A percentile compares a stretch with the other conserved stretches of the same genome.
These are phyloP conservation scores for Theretra japonica DNA, from an alignment of 2,888 invertebrate genomes.

Conservation along the genomic window DNA sequence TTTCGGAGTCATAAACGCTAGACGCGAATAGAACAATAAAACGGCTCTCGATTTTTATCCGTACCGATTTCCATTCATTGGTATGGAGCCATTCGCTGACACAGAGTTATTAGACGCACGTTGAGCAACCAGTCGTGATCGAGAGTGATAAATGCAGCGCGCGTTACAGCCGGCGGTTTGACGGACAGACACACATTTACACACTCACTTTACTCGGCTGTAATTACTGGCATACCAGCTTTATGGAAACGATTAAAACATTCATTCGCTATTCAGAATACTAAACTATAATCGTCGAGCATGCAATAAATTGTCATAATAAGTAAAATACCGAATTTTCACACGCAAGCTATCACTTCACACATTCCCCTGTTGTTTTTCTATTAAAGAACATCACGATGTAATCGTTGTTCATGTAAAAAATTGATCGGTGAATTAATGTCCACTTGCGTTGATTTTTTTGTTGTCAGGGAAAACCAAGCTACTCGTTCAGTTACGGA, in stretches of 20 bases:
- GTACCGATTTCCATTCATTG: slow-evolving; percentile 31
- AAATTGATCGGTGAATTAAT: slow-evolving; percentile 52
- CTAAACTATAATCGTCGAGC: slow-evolving; percentile 66
- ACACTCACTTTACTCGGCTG: slow-evolving; percentile 57
- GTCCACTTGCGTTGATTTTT: slow-evolving; percentile 41
- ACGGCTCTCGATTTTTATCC: slow-evolving; percentile 13
- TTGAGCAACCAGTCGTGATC: slow-evolving; percentile 50
- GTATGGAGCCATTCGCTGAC: slow-evolving; percentile 36
- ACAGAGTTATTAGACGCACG: slow-evolving; percentile 38
- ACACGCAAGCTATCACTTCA: slow-evolving; percentile 73
- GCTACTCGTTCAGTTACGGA: slow-evolving; percentile 86
- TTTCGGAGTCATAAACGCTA: background rate
- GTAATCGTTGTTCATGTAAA: slow-evolving; percentile 57
- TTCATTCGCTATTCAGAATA: slow-evolving; percentile 75
- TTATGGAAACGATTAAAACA: slow-evolving; percentile 73
- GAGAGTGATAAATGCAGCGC: slow-evolving; percentile 59
- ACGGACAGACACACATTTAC: slow-evolving; percentile 59
- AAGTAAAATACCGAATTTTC: slow-evolving; percentile 71
- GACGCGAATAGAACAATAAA: background rate
- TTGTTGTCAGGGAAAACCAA: slow-evolving; percentile 80
- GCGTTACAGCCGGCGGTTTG: slow-evolving; percentile 56
- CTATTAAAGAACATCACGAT: slow-evolving; percentile 44
- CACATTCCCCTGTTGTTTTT: slow-evolving; percentile 63
- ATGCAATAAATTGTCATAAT: slow-evolving; percentile 72
- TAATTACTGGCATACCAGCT: slow-evolving; percentile 64